Evolutionary conservation across 2,113 vertebrate genomes (phyloP), one percentile per base, ranked within the genome.

Genomic region (Podiceps cristatus): DNA sequence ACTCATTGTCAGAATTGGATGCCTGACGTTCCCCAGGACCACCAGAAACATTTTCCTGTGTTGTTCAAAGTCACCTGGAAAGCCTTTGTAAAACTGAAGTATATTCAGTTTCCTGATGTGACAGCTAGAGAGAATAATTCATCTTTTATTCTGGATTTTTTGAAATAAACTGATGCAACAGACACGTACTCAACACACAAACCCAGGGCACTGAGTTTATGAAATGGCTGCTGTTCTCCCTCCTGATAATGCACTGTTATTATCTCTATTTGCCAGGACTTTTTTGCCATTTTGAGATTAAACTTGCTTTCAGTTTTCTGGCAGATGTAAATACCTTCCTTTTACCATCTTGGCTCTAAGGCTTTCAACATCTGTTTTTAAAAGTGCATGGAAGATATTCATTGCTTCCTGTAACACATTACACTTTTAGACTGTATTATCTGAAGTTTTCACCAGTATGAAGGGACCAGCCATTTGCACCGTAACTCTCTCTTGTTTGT

Each of bases 281-380:
- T 84, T 90, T 77, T 96, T 89, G 53, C 53, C 18, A 64, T 69
- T 96, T 91, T 77, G 56, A 93, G 68, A 79, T 74, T 55, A 78
- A 77, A 37, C 29, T 77, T 81, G 23, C 68, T 80, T 81, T 87
- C 10, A 0, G 10, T 90, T 90, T 92, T 69, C 81, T 75, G 64
- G 53, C 18, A 87, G 35, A 55, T 35, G 40, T 85, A 58, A 81
- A 90, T 59, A 71, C 10, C 23, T 95, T 25, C 44, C 31, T 90
- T 92, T 77, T 64, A 22, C 37, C 42, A 33, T 35, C 55, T 74
- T 74, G 20, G 12, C 50, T 62, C 27, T 62, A 56, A 73, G 63
- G 4, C 17, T 96, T 89, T 87, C 59, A 84, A 20, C 11, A 84
- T 29, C 22, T 73, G 45, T 37, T 93, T 73, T 62, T 62, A 50